Evolutionary conservation across 1,140 invertebrate species (phyloP), one percentile per base, ranked within the genome.

Genomic region (Kradibia gibbosae): DNA sequence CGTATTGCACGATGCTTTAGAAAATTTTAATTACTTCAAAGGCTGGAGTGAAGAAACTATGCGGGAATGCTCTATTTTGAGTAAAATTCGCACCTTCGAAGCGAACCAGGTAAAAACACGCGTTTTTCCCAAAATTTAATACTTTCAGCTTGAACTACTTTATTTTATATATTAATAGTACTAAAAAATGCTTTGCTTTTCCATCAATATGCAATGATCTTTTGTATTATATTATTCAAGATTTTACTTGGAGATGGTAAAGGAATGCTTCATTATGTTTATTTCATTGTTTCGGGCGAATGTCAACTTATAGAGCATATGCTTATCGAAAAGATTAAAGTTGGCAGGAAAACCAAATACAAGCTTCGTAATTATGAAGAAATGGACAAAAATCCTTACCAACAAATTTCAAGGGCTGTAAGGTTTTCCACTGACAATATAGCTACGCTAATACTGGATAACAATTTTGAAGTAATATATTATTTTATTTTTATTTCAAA

Each of bases 21-120:
- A 91, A 2, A 90, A 91, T 62, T 94, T 94, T 82, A 92, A 93
- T 62, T 95, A 95, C 84, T 95, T 94, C 85, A 92, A 93, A 82
- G 89, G 90, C 8, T 93, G 94, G 88, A 91, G 93, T 82, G 91
- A 93, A 84, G 90, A 91, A 83, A 89, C 83, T 0, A 85, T 89
- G 72, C 90, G 93, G 80, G 94, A 94, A 88, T 93, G 93, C 86
- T 94, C 94, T 83, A 93, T 94, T 85, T 88, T 93, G 70, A 93
- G 93, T 28, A 93, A 92, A 90, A 92, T 94, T 82, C 92, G 93
- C 83, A 86, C 91, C 1, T 94, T 91, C 78, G 87, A 89, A 62
- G 42, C 90, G 8, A 91, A 93, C 80, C 93, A 94, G 86, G 93
- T 93, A 86, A 53, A 34, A 17, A 13, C 5, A 70, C 10, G 48